These are phyloP conservation scores for Mayetiola destructor DNA, from an alignment of 2,888 invertebrate genomes.

Conservation along the genomic window DNA sequence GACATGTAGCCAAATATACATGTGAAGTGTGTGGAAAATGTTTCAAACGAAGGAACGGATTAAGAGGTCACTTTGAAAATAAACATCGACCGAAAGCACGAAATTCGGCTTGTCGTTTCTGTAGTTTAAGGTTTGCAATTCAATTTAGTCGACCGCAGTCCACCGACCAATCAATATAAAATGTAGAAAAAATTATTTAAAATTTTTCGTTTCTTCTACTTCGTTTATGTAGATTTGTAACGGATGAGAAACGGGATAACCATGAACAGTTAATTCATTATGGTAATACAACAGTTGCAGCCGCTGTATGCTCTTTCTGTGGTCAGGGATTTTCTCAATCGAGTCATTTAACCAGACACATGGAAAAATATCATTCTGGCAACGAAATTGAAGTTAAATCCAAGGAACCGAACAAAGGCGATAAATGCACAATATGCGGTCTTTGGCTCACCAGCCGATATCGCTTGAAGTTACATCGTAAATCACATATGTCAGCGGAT, in stretches of 20 bases:
- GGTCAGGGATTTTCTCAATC: not conserved
- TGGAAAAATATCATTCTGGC: not conserved
- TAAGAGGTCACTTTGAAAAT: not conserved
- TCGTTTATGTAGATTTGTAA: no score
- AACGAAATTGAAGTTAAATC: not conserved
- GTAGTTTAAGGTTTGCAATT: not conserved
- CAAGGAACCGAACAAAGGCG: slow-evolving; percentile 1
- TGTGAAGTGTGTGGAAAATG: not conserved
- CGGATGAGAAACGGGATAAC: not conserved
- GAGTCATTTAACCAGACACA: not conserved
- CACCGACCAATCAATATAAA: no score
- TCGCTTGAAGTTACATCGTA: slow-evolving; percentile 2
- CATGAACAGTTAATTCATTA: slow-evolving; percentile 7
- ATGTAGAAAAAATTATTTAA: not conserved
- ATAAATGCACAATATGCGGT: not conserved
- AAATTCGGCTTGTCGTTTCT: not conserved
- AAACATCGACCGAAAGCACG: not conserved
- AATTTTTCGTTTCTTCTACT: not conserved
- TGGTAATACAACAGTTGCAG: not conserved
- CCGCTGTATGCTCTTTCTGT: not conserved
- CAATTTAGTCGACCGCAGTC: not conserved
- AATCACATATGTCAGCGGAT: not conserved
- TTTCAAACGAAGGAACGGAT: not conserved
- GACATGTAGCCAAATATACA: not conserved
- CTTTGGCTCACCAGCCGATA: not conserved